Conservation (phyloP, 2,888 invertebrate species). For the Agrilus mali region DNA sequence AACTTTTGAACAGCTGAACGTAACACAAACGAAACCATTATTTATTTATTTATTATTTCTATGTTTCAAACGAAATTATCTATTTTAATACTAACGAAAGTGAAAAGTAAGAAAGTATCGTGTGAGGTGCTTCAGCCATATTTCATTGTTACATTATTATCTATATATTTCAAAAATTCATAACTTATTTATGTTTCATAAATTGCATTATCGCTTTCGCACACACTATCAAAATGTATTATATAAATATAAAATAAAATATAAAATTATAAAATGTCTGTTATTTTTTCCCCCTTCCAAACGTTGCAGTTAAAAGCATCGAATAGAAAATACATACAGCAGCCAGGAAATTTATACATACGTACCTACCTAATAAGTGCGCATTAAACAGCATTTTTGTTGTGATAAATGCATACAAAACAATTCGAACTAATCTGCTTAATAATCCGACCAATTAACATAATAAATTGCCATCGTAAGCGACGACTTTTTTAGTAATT, state of each 20-base stretch:
- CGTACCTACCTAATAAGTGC: no score
- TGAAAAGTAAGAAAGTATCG: constrained; percentile 28
- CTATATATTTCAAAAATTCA: constrained; percentile 21
- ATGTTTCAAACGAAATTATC: background rate
- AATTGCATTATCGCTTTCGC: constrained; percentile 22
- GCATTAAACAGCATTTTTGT: no score
- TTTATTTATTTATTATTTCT: constrained; percentile 19
- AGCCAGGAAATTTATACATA: no score
- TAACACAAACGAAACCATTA: constrained; percentile 24
- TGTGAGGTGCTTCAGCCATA: constrained; percentile 33
- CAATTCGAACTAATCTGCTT: no score
- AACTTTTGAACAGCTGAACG: constrained; percentile 7
- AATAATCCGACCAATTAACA: no score
- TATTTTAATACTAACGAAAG: constrained; percentile 21
- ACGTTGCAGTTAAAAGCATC: no score
- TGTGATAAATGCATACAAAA: no score
- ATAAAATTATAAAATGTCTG: background rate
- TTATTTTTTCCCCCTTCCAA: no score
- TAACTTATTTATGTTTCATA: constrained; percentile 21
- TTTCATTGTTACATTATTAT: constrained; percentile 31
- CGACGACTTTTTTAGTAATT: no score
- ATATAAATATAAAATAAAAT: constrained; percentile 12
- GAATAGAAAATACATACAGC: no score
- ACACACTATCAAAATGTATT: constrained; percentile 20
- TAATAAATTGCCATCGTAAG: no score